Percentiles rank a stretch among this genome's conserved stretches.
phyloP scores from a whole-genome alignment of 2,113 vertebrate genomes.

The Hucho hucho region DNA sequence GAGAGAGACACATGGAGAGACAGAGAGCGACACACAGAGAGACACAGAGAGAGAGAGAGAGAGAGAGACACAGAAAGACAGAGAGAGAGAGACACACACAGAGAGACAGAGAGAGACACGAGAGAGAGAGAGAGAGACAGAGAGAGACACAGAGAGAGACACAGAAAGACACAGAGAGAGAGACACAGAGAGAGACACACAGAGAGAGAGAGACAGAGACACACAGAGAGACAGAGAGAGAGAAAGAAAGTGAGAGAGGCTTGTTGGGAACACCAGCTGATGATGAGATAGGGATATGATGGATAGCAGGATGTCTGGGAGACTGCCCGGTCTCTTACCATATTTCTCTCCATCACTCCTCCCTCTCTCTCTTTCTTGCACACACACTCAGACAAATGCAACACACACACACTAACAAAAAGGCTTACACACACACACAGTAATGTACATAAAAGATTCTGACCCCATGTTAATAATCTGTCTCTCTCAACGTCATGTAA shows the following conservation, averaged over 20 bases:
- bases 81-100: too few relatives aligned
- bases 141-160: too few relatives aligned
- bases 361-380: background rate
- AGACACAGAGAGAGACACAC: too few relatives aligned
- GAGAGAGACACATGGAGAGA: too few relatives aligned
- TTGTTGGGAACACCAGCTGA: background rate
- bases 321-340: background rate
- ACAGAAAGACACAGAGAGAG: too few relatives aligned
- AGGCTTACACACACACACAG: background rate
- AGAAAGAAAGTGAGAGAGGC: background rate
- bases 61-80: background rate
- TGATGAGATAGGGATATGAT: background rate
- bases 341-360: background rate
- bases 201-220: too few relatives aligned
- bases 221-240: too few relatives aligned
- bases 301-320: constrained; percentile 5
- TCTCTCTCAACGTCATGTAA: constrained; percentile 22
- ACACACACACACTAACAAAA: background rate
- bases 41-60: too few relatives aligned
- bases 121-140: too few relatives aligned
- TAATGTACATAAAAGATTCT: background rate
- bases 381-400: background rate
- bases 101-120: too few relatives aligned
- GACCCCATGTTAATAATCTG: constrained; percentile 14
- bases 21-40: too few relatives aligned